Evolutionary conservation across 2,113 vertebrate species (phyloP).

Genomic region (Pollachius pollachius): DNA sequence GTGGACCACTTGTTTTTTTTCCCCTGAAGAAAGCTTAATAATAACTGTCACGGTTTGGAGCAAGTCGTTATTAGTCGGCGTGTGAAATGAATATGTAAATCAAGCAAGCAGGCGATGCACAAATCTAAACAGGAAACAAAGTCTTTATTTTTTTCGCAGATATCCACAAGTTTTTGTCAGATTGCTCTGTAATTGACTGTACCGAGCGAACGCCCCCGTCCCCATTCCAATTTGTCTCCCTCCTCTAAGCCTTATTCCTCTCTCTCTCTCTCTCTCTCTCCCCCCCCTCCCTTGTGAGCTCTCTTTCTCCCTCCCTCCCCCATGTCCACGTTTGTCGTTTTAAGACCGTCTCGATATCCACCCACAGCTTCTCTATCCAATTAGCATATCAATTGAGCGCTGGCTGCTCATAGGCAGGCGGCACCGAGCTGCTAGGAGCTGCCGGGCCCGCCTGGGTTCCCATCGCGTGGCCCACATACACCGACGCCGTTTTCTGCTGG

Average conservation of each 20-base stretch:
- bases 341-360: slow-evolving; percentile 64
- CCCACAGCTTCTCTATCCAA: slow-evolving; percentile 64
- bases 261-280: slow-evolving; percentile 45
- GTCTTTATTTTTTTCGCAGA: too few species aligned
- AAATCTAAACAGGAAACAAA: too few species aligned
- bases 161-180: too few species aligned
- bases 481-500: slow-evolving; percentile 27
- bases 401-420: slow-evolving; percentile 27
- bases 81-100: slow-evolving; percentile 7
- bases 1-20: not conserved
- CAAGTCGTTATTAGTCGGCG: too few species aligned
- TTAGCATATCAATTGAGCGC: slow-evolving; percentile 65
- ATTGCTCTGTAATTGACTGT: too few species aligned
- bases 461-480: slow-evolving; percentile 49
- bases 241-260: slow-evolving; percentile 3
- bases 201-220: too few species aligned
- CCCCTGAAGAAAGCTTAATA: too few species aligned
- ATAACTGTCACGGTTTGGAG: too few species aligned
- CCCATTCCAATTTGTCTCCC: not conserved
- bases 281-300: slow-evolving; percentile 27
- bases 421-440: slow-evolving; percentile 9
- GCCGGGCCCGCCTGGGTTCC: slow-evolving; percentile 17
- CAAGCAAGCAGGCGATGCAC: too few species aligned
- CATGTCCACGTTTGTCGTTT: slow-evolving; percentile 14
- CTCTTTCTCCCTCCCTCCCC: slow-evolving; percentile 33